Conservation (phyloP, 1,140 invertebrate genomes). For the Steinernema khuongi region DNA sequence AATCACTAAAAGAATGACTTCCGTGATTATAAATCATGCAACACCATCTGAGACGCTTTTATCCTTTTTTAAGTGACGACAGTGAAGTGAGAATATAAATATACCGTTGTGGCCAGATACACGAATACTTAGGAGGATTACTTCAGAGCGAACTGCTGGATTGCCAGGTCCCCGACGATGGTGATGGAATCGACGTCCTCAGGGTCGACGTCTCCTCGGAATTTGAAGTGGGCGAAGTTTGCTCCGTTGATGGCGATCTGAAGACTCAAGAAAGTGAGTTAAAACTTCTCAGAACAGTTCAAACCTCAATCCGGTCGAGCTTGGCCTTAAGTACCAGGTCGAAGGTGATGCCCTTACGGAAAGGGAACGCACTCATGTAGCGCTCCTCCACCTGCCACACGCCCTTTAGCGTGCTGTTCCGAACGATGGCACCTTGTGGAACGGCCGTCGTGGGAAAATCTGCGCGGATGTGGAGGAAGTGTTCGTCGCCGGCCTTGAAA, state of each 20-base stretch:
- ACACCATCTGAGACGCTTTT: conserved; percentile 10
- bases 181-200: background rate
- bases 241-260: background rate
- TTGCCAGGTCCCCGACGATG: background rate
- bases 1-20: background rate
- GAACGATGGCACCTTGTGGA: conserved; percentile 21
- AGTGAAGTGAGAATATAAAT: too few relatives aligned
- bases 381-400: conserved; percentile 30
- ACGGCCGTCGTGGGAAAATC: conserved; percentile 22
- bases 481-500: conserved; percentile 17
- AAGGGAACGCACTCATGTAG: conserved; percentile 31
- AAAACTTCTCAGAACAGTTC: background rate
- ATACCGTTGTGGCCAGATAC: too few relatives aligned
- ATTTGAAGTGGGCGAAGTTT: conserved; percentile 6
- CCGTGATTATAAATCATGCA: conserved; percentile 1
- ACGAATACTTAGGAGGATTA: background rate
- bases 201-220: conserved; percentile 8
- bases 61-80: too few relatives aligned
- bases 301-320: background rate
- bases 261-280: background rate
- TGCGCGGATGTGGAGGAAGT: conserved; percentile 31
- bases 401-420: conserved; percentile 25
- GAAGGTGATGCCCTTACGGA: conserved; percentile 33
- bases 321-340: conserved; percentile 23
- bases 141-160: background rate